Evolutionary conservation across 2,888 invertebrate species (phyloP).

Genomic region (Calliphora vomitoria): DNA sequence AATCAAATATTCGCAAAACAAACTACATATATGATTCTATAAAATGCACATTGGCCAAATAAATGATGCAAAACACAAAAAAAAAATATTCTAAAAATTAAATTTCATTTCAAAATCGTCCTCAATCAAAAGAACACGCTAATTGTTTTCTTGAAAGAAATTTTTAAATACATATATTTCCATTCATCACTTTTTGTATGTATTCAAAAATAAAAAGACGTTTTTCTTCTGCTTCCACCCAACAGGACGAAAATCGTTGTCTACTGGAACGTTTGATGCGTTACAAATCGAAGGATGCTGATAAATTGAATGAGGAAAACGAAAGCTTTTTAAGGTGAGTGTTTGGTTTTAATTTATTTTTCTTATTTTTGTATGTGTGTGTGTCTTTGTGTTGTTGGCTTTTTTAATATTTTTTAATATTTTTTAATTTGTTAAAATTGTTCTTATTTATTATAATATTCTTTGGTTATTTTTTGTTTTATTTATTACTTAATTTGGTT

Average conservation of each 20-base stretch:
- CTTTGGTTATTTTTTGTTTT: background rate
- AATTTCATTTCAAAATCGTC: slow-evolving; percentile 24
- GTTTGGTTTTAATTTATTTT: background rate
- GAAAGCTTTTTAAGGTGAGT: slow-evolving; percentile 95
- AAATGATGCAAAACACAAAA: background rate
- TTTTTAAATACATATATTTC: background rate
- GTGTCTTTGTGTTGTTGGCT: slow-evolving; percentile 31
- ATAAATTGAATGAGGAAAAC: slow-evolving; percentile 98
- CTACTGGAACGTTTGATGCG: slow-evolving; percentile 94
- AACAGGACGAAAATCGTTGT: slow-evolving; percentile 94
- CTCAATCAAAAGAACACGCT: background rate
- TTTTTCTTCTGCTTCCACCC: slow-evolving; percentile 76
- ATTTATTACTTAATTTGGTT: slow-evolving; percentile 49
- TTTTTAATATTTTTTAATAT: slow-evolving; percentile 28
- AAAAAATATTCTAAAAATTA: background rate
- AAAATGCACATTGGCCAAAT: background rate
- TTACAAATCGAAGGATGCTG: slow-evolving; percentile 97
- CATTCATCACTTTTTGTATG: slow-evolving; percentile 1
- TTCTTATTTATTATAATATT: slow-evolving; percentile 6
- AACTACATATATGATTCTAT: background rate
- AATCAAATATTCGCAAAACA: slow-evolving; percentile 18
- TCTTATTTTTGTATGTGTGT: slow-evolving; percentile 50
- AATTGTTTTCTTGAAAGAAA: background rate
- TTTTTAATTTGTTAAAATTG: background rate
- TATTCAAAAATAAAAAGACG: slow-evolving; percentile 61